phyloP scores from a whole-genome alignment of 2,888 invertebrate species.

The Chouioia cunea region DNA sequence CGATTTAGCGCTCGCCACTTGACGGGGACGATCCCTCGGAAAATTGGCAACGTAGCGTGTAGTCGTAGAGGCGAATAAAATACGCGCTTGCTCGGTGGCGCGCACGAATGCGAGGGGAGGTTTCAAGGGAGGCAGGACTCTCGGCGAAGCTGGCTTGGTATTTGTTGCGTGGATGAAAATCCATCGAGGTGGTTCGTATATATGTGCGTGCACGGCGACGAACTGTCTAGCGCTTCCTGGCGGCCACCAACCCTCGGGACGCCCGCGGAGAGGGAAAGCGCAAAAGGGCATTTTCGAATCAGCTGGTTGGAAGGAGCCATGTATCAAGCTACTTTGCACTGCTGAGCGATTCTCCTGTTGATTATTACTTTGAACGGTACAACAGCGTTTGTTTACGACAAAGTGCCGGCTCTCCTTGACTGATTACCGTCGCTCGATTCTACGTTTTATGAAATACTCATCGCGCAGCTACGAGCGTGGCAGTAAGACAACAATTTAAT shows the following conservation, averaged over 20 bases:
- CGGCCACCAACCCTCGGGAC: constrained; percentile 55
- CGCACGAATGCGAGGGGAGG: background rate
- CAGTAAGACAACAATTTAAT: no score
- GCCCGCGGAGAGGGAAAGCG: constrained; percentile 48
- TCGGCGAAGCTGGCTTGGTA: background rate
- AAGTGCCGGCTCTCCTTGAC: no score
- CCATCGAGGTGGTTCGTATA: constrained; percentile 32
- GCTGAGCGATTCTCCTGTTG: no score
- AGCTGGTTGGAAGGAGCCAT: constrained; percentile 21
- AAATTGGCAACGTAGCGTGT: constrained; percentile 44
- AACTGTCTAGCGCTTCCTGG: constrained; percentile 55
- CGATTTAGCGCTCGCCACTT: background rate
- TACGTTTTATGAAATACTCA: no score
- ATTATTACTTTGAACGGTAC: no score
- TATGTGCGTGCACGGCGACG: constrained; percentile 46
- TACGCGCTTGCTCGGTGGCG: no score
- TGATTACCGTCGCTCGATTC: no score
- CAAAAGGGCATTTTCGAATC: constrained; percentile 38
- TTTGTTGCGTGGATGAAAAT: constrained; percentile 54
- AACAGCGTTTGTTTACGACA: no score
- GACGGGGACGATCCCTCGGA: constrained; percentile 2
- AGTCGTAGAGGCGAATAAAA: constrained; percentile 7
- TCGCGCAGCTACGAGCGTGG: no score
- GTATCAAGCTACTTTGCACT: no score
- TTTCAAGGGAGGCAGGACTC: background rate